Conservation (phyloP, 2,797 vertebrate genomes). For the Pangasius larnaudii region DNA sequence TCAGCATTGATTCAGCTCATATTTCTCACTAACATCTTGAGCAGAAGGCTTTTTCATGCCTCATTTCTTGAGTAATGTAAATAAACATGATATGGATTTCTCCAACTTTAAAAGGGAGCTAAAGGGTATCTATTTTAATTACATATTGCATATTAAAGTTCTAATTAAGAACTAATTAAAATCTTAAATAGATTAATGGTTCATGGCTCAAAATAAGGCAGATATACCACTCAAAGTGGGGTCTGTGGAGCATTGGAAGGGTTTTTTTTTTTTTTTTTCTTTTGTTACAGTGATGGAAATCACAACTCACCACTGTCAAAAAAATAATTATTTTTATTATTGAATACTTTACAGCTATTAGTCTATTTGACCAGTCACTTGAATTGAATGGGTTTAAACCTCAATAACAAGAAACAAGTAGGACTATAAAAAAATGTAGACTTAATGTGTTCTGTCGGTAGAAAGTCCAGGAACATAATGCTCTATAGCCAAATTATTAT, state of each 20-base stretch:
- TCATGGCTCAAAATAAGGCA: not conserved
- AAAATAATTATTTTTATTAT: not conserved
- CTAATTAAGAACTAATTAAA: not conserved
- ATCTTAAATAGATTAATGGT: not conserved
- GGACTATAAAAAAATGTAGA: not conserved
- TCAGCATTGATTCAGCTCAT: slow-evolving; percentile 10
- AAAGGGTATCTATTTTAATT: slow-evolving; percentile 6
- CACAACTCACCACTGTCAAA: not conserved
- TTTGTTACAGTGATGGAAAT: not conserved
- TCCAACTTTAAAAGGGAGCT: not conserved
- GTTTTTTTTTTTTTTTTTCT: not conserved
- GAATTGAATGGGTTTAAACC: not conserved
- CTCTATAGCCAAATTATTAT: not conserved
- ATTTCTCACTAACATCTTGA: slow-evolving; percentile 15
- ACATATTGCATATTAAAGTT: slow-evolving; percentile 5
- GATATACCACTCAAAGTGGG: not conserved
- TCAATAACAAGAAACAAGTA: not conserved
- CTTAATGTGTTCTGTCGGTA: not conserved
- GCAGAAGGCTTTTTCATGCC: slow-evolving; percentile 34
- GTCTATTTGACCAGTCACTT: not conserved
- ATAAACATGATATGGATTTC: slow-evolving; percentile 29
- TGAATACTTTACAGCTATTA: not conserved
- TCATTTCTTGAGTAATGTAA: slow-evolving; percentile 33
- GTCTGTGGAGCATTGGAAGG: not conserved
- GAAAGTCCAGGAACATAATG: not conserved